Evolutionary conservation across 35 echinoderm and acorn worm genomes (phyloP), one percentile per base, ranked within the genome.

Genomic region (Hemicentrotus pulcherrimus): DNA sequence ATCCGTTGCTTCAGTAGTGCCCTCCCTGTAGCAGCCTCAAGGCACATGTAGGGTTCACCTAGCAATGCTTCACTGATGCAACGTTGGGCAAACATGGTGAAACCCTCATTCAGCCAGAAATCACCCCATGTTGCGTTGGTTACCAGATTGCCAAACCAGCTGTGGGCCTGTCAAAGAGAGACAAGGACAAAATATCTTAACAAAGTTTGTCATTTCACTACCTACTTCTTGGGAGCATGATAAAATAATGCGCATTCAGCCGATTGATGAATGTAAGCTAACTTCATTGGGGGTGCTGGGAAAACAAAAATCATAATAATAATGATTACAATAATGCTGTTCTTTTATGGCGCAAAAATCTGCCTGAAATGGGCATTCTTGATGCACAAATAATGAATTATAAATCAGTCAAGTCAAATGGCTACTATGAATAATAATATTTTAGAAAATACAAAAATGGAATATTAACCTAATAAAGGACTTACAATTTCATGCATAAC

Each of bases 401-500:
- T 7, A 33, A 5, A 41, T 41, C 35, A 41, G 4, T 85, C 16
- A 85, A 85, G 70, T n/a, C n/a, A n/a, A n/a, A n/a, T n/a, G n/a
- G n/a, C n/a, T n/a, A n/a, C n/a, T n/a, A n/a, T n/a, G n/a, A n/a
- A n/a, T n/a, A n/a, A n/a, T n/a, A n/a, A n/a, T n/a, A n/a, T n/a
- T n/a, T n/a, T n/a, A n/a, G n/a, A n/a, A n/a, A n/a, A n/a, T n/a
- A n/a, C n/a, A n/a, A n/a, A n/a, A n/a, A n/a, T n/a, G n/a, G n/a
- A n/a, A n/a, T n/a, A n/a, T n/a, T n/a, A n/a, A n/a, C n/a, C n/a
- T n/a, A n/a, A n/a, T n/a, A 31, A 31, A 32, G 91, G 32, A 90
- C 95, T 96, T 96, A 98, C 97, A 47, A 98, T 96, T 98, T 98
- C 97, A 95, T 98, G 97, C 96, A 96, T 96, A n/a, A 98, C 96